Evolutionary conservation across 2,113 vertebrate species (phyloP).

Genomic region (Sphyrna mokarran): DNA sequence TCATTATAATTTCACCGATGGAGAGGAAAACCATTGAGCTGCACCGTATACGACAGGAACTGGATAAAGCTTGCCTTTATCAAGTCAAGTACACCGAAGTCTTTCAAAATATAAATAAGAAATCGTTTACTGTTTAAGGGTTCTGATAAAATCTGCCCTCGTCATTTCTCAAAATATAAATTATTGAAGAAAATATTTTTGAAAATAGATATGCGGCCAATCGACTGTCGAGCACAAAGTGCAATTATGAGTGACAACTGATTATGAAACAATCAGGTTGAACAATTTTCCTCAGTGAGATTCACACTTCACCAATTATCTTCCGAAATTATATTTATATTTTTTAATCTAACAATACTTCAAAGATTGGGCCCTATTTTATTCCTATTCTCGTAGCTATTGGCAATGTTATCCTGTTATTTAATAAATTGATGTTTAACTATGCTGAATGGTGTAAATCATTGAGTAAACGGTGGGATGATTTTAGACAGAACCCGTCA

Average conservation of each 20-base stretch:
- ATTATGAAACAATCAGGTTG: background rate
- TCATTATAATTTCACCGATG: background rate
- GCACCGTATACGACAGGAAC: background rate
- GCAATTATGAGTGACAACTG: background rate
- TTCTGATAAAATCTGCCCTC: background rate
- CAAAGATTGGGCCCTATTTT: background rate
- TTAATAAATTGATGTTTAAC: no score
- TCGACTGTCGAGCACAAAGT: background rate
- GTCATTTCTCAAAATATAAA: background rate
- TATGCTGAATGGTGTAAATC: background rate
- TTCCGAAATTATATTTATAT: background rate
- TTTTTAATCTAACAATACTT: background rate
- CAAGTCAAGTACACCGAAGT: background rate
- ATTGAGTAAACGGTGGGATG: background rate
- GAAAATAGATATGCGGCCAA: background rate
- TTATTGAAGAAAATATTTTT: background rate
- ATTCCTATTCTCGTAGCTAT: background rate
- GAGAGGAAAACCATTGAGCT: background rate
- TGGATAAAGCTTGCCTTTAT: background rate
- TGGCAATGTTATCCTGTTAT: background rate
- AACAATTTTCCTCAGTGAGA: no score
- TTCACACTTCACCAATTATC: background rate
- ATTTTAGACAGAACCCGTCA: background rate
- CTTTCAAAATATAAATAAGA: background rate
- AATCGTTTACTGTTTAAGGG: background rate